A percentile compares a stretch with the other conserved stretches of the same genome.
phyloP scores from a whole-genome alignment of 1,140 invertebrate genomes.

The Rhagoletis zephyria region DNA sequence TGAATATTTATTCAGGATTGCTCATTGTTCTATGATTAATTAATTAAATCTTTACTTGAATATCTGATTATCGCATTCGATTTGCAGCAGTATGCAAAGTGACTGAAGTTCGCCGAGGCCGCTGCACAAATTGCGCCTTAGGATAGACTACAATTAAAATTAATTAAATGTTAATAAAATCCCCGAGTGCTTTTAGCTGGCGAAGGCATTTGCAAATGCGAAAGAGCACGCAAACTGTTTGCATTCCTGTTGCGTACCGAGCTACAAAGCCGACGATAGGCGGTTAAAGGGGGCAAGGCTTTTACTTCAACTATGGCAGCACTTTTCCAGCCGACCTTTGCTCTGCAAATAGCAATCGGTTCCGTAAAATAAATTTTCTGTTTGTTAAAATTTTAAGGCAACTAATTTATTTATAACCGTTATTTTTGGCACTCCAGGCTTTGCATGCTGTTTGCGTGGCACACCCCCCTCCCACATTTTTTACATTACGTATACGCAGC shows the following conservation, averaged over 20 bases:
- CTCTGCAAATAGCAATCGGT: too few species aligned
- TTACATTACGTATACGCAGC: slow-evolving; percentile 1
- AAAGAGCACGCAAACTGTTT: not conserved
- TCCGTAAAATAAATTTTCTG: too few species aligned
- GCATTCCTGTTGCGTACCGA: not conserved
- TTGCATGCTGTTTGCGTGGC: too few species aligned
- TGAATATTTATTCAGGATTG: not conserved
- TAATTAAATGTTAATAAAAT: not conserved
- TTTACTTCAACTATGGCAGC: too few species aligned
- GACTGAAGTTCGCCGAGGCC: not conserved
- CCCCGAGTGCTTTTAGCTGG: slow-evolving; percentile 1
- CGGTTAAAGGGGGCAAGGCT: too few species aligned
- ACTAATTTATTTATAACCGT: not conserved
- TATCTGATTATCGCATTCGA: not conserved
- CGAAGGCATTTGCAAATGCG: not conserved
- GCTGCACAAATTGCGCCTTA: not conserved
- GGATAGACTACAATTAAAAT: slow-evolving; percentile 13
- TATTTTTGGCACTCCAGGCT: too few species aligned
- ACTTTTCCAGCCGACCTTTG: too few species aligned
- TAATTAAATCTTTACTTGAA: not conserved
- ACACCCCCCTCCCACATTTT: not conserved
- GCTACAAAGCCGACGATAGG: not conserved
- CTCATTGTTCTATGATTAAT: not conserved
- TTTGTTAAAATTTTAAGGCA: too few species aligned
- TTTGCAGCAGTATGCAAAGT: not conserved